These are phyloP conservation scores for Leucozona laternaria DNA, from an alignment of 2,888 invertebrate genomes.

Conservation along the genomic window DNA sequence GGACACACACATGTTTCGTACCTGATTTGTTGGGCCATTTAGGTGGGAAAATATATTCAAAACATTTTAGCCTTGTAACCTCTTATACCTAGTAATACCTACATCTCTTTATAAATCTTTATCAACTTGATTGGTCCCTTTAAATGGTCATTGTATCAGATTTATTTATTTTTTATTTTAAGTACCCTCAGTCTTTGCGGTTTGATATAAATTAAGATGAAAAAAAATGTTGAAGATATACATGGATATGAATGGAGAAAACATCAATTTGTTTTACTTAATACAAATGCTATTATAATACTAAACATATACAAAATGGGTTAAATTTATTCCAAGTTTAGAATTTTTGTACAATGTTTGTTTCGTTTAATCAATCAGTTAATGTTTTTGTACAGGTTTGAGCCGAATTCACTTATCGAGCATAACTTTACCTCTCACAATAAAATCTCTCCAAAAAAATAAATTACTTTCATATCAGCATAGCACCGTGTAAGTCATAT, in stretches of 20 bases:
- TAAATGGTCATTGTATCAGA: conserved; percentile 13
- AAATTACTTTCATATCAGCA: no score
- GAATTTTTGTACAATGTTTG: neutral
- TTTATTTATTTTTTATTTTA: conserved; percentile 40
- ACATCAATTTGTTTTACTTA: neutral
- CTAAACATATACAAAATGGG: neutral
- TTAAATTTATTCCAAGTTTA: neutral
- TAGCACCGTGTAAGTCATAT: no score
- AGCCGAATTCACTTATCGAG: no score
- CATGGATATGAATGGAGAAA: neutral
- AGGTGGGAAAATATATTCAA: neutral
- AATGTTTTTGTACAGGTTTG: no score
- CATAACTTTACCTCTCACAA: no score
- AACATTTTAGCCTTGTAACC: conserved; percentile 1
- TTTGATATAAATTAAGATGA: neutral
- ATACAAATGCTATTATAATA: neutral
- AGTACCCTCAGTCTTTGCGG: conserved; percentile 19
- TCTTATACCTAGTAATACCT: neutral
- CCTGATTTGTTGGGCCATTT: conserved; percentile 26
- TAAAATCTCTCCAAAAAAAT: no score
- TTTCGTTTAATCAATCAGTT: neutral
- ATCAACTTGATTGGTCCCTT: conserved; percentile 9
- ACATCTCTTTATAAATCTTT: neutral
- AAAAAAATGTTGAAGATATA: neutral
- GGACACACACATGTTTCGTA: neutral